Conservation (phyloP, 30 jellyfish, hydroid and myxozoan genomes). For the Turritopsis rubra region DNA sequence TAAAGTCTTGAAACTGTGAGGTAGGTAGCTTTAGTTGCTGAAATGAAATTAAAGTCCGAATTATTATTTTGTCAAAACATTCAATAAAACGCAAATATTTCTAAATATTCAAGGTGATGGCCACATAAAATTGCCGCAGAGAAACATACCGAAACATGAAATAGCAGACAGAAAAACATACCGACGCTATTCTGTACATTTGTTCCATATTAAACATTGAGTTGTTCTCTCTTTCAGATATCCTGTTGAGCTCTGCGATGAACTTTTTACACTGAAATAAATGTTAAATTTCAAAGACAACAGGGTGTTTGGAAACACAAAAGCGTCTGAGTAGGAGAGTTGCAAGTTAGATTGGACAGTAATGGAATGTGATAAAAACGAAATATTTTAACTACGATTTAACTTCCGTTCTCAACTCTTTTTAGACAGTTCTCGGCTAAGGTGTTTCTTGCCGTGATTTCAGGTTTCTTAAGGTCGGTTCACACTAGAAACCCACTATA, state of each 20-base stretch:
- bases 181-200: conserved; percentile 80
- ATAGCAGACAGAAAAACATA: conserved; percentile 4
- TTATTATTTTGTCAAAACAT: not conserved
- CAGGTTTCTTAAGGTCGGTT: no score
- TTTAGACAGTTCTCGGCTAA: no score
- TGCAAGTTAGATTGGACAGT: not conserved
- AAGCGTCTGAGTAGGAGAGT: not conserved
- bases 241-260: conserved; percentile 66
- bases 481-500: no score
- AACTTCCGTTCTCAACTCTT: no score
- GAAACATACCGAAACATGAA: no score
- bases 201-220: conserved; percentile 80
- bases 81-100: no score
- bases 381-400: no score
- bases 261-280: conserved; percentile 64
- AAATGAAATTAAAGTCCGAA: not conserved
- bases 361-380: no score
- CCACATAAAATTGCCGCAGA: no score
- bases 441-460: no score
- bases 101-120: no score
- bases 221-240: conserved; percentile 81
- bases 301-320: no score
- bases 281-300: not conserved
- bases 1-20: conserved; percentile 70
- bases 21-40: conserved; percentile 63